A percentile compares a stretch with the other conserved stretches of the same genome.
These are phyloP conservation scores for Dromiciops gliroides DNA, from an alignment of 2,113 vertebrate species.

Conservation along the genomic window DNA sequence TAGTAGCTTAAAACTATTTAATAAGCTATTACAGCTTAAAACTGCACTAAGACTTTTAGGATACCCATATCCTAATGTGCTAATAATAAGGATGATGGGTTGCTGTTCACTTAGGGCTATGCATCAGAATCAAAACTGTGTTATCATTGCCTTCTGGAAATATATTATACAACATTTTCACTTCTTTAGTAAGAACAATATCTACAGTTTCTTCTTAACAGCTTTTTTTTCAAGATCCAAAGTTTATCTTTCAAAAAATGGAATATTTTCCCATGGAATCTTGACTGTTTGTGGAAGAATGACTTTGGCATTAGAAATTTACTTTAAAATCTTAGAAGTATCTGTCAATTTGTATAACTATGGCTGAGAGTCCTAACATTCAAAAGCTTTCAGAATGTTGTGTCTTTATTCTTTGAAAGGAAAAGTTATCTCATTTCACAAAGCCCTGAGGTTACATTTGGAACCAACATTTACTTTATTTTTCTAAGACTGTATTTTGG, in stretches of 20 bases:
- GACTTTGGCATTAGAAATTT: background rate
- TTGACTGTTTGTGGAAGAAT: background rate
- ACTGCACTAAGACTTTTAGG: background rate
- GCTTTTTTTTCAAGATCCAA: background rate
- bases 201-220: background rate
- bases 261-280: background rate
- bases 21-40: background rate
- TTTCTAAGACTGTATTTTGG: background rate
- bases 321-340: background rate
- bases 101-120: background rate
- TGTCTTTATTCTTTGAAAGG: background rate
- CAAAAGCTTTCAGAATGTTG: background rate
- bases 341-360: background rate
- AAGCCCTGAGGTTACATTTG: background rate
- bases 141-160: background rate
- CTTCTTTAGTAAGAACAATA: background rate
- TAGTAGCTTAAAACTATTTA: background rate
- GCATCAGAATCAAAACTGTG: background rate
- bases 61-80: background rate
- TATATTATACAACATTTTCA: background rate
- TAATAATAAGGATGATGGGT: background rate
- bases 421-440: background rate
- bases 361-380: background rate
- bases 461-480: background rate
- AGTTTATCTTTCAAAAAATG: background rate